Evolutionary conservation across 35 echinoderm and acorn worm genomes (phyloP), one percentile per base, ranked within the genome.

Genomic region (Hemicentrotus pulcherrimus): DNA sequence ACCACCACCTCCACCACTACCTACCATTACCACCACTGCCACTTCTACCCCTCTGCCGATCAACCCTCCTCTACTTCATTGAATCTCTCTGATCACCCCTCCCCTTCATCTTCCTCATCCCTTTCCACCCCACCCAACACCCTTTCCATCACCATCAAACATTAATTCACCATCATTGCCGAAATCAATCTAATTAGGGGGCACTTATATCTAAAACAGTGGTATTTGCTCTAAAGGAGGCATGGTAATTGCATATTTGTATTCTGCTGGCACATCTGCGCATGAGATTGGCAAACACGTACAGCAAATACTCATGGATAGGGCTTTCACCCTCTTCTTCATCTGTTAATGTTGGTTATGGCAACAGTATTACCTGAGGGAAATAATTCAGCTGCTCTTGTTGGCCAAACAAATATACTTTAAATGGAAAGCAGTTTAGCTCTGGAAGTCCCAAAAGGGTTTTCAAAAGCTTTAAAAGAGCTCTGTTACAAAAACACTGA

Each of bases 251-350:
- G 65, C 24, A 78, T 78, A n/a, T 78, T 78, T 78, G 22, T 78
- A 78, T 78, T 78, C 65, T 78, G 65, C 65, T n/a, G 65, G 65
- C 24, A 78, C 65, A 78, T 78, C 65, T 78, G 65, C n/a, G 65
- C 65, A 6, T 78, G 65, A 78, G 65, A 78, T 78, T n/a, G 22
- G 65, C 65, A 78, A 78, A 78, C 65, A 78, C 24, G 65, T 78
- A 78, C 22, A n/a, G 65, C 65, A 78, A 78, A 78, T 78, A 78
- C 4, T 8, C 19, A n/a, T 22, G 18, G 24, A 22, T 78, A 78
- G 22, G 65, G 4, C 65, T n/a, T 78, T 78, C 65, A n/a, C 19
- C 65, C 22, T 7, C 65, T 7, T 1, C 65, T 22, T 78, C 22
- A n/a, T 78, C 22, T n/a, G 65, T 22, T 78, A 22, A 78, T 78